Evolutionary conservation across 2,888 invertebrate species (phyloP).

Genomic region (Caenorhabditis imperialis): DNA sequence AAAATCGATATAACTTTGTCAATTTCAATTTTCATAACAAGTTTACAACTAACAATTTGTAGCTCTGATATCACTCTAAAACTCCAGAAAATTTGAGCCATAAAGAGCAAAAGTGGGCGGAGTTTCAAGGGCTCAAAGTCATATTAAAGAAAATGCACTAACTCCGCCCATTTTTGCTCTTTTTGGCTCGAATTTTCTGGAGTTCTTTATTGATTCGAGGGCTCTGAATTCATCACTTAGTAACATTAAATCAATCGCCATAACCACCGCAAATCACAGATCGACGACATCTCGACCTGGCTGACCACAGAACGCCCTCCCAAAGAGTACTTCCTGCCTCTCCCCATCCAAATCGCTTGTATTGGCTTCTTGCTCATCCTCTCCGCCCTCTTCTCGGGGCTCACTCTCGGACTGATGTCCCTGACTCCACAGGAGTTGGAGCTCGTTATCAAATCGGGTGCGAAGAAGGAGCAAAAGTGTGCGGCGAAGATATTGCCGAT

Average conservation of each 20-base stretch:
- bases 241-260: no score
- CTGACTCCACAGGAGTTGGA: slow-evolving; percentile 83
- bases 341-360: slow-evolving; percentile 62
- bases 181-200: slow-evolving; percentile 17
- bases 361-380: slow-evolving; percentile 87
- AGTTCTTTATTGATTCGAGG: neutral
- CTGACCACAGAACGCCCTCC: slow-evolving; percentile 70
- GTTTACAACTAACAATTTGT: no score
- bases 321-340: slow-evolving; percentile 67
- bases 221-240: neutral
- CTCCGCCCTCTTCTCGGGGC: slow-evolving; percentile 94
- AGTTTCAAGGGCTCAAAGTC: no score
- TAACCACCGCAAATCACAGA: slow-evolving; percentile 34
- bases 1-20: no score
- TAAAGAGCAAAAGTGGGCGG: no score
- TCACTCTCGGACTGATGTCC: slow-evolving; percentile 96
- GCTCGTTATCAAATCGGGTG: slow-evolving; percentile 73
- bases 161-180: no score
- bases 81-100: no score
- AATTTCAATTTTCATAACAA: no score
- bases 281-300: slow-evolving; percentile 72
- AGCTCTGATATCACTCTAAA: no score
- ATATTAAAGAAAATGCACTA: no score
- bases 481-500: slow-evolving; percentile 91
- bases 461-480: slow-evolving; percentile 81